Evolutionary conservation across 2,888 invertebrate species (phyloP).

Genomic region (Euplagia quadripunctaria): DNA sequence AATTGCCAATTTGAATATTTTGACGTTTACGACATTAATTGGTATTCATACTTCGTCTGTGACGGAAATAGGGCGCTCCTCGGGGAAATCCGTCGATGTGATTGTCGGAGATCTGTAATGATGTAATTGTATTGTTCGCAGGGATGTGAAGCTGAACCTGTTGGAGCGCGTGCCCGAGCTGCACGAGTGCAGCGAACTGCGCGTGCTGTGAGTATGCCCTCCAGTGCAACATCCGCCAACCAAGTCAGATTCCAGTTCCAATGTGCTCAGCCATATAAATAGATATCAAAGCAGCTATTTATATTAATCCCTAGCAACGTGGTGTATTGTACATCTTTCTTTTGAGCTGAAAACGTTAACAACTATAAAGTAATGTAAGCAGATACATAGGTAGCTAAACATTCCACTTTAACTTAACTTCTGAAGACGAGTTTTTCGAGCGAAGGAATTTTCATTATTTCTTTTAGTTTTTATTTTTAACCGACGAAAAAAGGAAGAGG

Average conservation of each 20-base stretch:
- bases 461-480: too few relatives aligned
- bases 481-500: too few relatives aligned
- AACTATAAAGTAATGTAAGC: neutral
- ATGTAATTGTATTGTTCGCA: constrained; percentile 72
- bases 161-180: constrained; percentile 92
- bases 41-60: constrained; percentile 4
- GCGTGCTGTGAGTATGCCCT: constrained; percentile 92
- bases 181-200: constrained; percentile 92
- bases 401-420: neutral
- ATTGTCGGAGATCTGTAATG: neutral
- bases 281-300: neutral
- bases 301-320: constrained; percentile 1
- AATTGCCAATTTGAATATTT: constrained; percentile 34
- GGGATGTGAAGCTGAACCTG: constrained; percentile 95
- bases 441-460: neutral
- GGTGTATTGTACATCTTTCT: neutral
- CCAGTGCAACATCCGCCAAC: neutral
- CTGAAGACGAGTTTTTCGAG: neutral
- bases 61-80: neutral
- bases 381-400: neutral
- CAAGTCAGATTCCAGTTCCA: neutral
- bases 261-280: neutral
- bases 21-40: constrained; percentile 26
- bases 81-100: neutral
- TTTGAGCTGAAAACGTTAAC: neutral